phyloP scores from a whole-genome alignment of 2,888 invertebrate species.

The Syrista parreyssii region DNA sequence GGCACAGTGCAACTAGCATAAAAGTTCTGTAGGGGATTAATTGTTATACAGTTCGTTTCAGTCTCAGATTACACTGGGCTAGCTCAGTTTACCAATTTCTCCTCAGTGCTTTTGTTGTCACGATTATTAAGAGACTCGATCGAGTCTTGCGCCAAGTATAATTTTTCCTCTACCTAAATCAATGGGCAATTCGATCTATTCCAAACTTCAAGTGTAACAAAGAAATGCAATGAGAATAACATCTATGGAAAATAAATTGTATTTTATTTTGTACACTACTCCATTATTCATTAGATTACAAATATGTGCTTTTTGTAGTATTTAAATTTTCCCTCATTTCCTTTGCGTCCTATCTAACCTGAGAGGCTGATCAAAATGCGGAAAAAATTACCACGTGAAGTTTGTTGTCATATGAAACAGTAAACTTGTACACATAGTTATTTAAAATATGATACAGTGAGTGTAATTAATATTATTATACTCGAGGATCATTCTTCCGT shows the following conservation, averaged over 20 bases:
- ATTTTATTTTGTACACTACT: neutral
- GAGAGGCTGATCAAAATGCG: neutral
- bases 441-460: neutral
- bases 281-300: neutral
- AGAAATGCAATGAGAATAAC: neutral
- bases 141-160: neutral
- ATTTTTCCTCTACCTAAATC: neutral
- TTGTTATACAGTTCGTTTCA: no score
- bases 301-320: neutral
- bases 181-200: neutral
- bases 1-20: no score
- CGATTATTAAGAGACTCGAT: no score
- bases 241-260: neutral
- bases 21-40: no score
- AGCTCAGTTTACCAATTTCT: no score
- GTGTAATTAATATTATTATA: neutral
- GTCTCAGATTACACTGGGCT: no score
- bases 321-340: neutral
- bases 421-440: neutral
- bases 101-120: no score
- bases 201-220: neutral
- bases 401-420: neutral
- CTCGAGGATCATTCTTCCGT: neutral
- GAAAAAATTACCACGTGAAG: neutral
- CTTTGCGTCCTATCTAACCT: neutral